A percentile compares a stretch with the other conserved stretches of the same genome.
These are phyloP conservation scores for Berghia stephanieae DNA, from an alignment of 1,140 invertebrate species.

Conservation along the genomic window DNA sequence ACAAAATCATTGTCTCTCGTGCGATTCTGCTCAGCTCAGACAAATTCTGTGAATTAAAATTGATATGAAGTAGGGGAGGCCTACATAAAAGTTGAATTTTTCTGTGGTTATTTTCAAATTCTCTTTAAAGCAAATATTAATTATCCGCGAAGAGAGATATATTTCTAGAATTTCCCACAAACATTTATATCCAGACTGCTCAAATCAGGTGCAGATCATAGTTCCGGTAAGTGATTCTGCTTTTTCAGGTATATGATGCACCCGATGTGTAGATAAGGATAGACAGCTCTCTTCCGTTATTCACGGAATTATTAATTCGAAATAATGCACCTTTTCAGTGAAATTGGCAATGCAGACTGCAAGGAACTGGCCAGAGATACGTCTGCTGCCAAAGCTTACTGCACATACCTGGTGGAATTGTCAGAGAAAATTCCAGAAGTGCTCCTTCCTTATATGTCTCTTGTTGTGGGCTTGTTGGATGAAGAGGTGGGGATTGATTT, in stretches of 20 bases:
- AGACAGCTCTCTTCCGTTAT: not conserved
- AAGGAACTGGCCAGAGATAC: slow-evolving; percentile 69
- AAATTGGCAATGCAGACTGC: slow-evolving; percentile 74
- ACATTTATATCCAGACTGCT: too few relatives aligned
- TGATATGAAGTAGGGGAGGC: not conserved
- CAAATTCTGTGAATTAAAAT: not conserved
- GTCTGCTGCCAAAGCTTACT: slow-evolving; percentile 73
- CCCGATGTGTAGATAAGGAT: too few relatives aligned
- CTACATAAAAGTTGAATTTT: not conserved
- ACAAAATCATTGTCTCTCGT: too few relatives aligned
- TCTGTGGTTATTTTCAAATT: not conserved
- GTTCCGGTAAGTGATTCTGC: too few relatives aligned
- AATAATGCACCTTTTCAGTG: slow-evolving; percentile 64
- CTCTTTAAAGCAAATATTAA: too few relatives aligned
- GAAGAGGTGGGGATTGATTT: slow-evolving; percentile 65
- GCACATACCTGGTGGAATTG: slow-evolving; percentile 77
- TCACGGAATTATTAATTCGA: not conserved
- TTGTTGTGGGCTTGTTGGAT: slow-evolving; percentile 71
- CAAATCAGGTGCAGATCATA: too few relatives aligned
- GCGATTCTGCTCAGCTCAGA: not conserved
- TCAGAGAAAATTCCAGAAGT: slow-evolving; percentile 74
- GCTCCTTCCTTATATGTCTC: slow-evolving; percentile 73
- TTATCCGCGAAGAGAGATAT: too few relatives aligned
- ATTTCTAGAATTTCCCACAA: too few relatives aligned
- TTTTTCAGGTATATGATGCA: too few relatives aligned